phyloP scores from a whole-genome alignment of 2,113 vertebrate species.

The Mustelus asterias region DNA sequence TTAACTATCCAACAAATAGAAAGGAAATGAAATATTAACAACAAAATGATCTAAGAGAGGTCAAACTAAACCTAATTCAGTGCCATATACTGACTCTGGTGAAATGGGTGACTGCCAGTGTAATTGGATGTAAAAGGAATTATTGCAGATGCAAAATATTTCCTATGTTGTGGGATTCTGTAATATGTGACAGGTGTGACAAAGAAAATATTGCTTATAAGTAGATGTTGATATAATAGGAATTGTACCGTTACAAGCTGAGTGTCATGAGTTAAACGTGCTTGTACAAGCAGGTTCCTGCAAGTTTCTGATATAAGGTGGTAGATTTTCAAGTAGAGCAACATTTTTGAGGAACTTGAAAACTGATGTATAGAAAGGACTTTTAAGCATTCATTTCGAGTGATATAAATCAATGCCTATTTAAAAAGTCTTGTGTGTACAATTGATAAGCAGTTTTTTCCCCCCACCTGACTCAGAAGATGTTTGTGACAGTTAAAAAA shows the following conservation, averaged over 20 bases:
- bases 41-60: neutral
- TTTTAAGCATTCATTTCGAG: neutral
- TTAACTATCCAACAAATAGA: neutral
- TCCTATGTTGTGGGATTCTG: neutral
- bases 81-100: too few species aligned
- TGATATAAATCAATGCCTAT: neutral
- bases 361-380: neutral
- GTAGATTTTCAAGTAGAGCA: neutral
- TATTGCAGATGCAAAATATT: neutral
- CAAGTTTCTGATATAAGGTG: too few species aligned
- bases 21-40: neutral
- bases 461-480: neutral
- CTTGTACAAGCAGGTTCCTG: too few species aligned
- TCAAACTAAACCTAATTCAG: neutral
- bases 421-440: neutral
- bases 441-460: neutral
- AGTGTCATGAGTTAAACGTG: neutral
- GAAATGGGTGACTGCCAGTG: conserved; percentile 1
- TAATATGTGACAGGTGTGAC: neutral
- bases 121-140: neutral
- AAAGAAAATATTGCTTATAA: neutral
- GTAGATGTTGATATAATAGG: neutral
- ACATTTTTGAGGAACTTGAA: neutral
- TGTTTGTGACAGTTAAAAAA: neutral
- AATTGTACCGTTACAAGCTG: neutral